Percentiles rank a stretch among this genome's conserved stretches.
These are phyloP conservation scores for Pimpla rufipes DNA, from an alignment of 2,888 invertebrate genomes.

Conservation along the genomic window DNA sequence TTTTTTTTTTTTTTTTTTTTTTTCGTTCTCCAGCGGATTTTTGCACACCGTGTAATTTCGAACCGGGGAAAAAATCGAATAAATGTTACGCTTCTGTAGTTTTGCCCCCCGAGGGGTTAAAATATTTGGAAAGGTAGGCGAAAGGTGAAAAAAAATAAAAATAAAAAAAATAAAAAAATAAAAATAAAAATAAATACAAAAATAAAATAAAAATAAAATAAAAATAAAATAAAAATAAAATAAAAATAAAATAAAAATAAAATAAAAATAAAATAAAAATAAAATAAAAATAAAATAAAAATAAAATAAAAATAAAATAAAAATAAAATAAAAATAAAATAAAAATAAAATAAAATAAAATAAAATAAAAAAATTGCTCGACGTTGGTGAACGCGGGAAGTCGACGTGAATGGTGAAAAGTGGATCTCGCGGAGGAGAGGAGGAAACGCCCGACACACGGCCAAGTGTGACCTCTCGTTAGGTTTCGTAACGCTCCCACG, in stretches of 20 bases:
- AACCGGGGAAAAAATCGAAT: not conserved
- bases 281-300: not conserved
- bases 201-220: not conserved
- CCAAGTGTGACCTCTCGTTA: slow-evolving; percentile 53
- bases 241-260: not conserved
- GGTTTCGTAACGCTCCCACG: slow-evolving; percentile 64
- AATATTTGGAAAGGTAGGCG: not conserved
- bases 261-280: not conserved
- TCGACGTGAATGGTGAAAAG: slow-evolving; percentile 28
- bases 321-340: not conserved
- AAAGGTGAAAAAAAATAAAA: not conserved
- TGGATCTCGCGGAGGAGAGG: not conserved
- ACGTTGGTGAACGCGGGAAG: not conserved
- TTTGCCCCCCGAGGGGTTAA: not conserved
- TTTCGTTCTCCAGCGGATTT: slow-evolving; percentile 4
- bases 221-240: not conserved
- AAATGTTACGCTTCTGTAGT: slow-evolving; percentile 13
- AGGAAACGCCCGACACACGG: slow-evolving; percentile 50
- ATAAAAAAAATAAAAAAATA: not conserved
- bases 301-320: not conserved
- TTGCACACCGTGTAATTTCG: slow-evolving; percentile 42
- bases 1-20: slow-evolving; percentile 1
- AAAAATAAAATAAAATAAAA: not conserved
- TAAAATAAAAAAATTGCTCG: not conserved
- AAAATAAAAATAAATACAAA: not conserved